Evolutionary conservation across 2,888 invertebrate species (phyloP).

Genomic region (Axea sp.): DNA sequence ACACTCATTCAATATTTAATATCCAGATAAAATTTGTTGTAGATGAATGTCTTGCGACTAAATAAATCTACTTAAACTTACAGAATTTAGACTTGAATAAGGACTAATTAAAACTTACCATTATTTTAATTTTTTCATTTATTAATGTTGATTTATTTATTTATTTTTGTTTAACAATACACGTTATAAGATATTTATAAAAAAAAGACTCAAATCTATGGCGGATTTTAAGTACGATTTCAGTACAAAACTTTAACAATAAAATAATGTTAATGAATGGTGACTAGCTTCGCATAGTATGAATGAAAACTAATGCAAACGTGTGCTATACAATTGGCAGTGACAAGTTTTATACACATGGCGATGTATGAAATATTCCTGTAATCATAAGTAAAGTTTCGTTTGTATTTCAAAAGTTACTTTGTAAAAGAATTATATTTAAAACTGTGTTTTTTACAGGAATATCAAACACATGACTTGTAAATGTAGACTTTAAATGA

Average conservation of each 20-base stretch:
- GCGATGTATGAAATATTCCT: constrained; percentile 25
- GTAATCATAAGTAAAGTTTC: constrained; percentile 4
- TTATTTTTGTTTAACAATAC: no score
- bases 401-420: no score
- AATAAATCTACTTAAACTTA: no score
- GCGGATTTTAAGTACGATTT: constrained; percentile 32
- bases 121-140: no score
- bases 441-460: constrained; percentile 6
- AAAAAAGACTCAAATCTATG: background rate
- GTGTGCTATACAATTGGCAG: constrained; percentile 21
- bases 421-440: no score
- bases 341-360: constrained; percentile 16
- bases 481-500: constrained; percentile 15
- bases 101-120: no score
- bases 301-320: constrained; percentile 25
- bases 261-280: constrained; percentile 32
- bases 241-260: constrained; percentile 67
- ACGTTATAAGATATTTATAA: no score
- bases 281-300: background rate
- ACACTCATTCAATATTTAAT: no score
- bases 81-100: no score
- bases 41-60: no score
- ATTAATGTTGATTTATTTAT: no score
- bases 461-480: constrained; percentile 10
- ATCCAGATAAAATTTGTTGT: no score